Conservation (phyloP, 2,888 invertebrate species). For the Oegoconia quadripuncta region DNA sequence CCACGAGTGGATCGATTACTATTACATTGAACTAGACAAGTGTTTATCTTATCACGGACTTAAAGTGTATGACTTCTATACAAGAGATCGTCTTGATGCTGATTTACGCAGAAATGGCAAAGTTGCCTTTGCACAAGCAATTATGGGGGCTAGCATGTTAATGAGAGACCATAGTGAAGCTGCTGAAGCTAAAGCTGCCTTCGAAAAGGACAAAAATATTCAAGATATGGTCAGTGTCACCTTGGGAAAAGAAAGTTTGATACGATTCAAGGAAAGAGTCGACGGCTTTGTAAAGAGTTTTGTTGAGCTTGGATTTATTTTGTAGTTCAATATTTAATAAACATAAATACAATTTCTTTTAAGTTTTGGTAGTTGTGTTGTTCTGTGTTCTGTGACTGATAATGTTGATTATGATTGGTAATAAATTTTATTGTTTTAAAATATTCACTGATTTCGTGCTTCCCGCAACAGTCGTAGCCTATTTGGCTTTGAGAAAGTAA, state of each 20-base stretch:
- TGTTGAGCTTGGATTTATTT: neutral
- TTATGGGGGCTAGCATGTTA: neutral
- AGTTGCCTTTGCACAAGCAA: slow-evolving; percentile 5
- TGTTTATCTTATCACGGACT: slow-evolving; percentile 1
- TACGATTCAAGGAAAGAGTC: neutral
- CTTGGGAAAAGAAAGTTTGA: neutral
- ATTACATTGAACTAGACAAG: neutral
- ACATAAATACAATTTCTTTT: no score
- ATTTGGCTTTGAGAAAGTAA: no score
- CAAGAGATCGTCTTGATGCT: slow-evolving; percentile 8
- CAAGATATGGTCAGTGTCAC: neutral
- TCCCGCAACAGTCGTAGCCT: no score
- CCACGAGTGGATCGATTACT: slow-evolving; percentile 8
- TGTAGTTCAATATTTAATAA: no score
- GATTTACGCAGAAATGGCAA: slow-evolving; percentile 16
- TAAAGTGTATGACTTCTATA: slow-evolving; percentile 2
- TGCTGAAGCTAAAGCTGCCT: neutral
- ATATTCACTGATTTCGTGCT: no score
- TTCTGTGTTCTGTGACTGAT: no score
- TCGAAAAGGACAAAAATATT: neutral
- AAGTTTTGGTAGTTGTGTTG: no score
- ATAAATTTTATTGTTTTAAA: no score
- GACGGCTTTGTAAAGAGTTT: neutral
- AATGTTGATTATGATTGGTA: no score
- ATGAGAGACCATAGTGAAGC: neutral